Evolutionary conservation across 2,888 invertebrate species (phyloP), one percentile per base, ranked within the genome.

Genomic region (Corbicula japonica): DNA sequence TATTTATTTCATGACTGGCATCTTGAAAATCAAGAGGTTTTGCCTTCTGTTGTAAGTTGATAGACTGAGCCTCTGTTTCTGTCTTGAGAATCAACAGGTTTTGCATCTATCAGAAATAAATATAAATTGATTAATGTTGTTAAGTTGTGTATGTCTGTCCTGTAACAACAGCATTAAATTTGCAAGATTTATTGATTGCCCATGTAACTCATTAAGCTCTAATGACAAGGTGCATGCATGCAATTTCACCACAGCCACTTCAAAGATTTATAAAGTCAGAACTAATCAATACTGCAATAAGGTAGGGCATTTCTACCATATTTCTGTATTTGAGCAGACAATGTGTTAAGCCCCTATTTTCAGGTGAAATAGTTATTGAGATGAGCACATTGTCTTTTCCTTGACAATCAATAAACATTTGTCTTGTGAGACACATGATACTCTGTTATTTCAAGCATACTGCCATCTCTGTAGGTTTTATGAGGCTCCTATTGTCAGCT

Each of bases 381-480:
- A n/a, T n/a, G n/a, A n/a, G n/a, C n/a, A n/a, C 54, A 54, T 54
- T 54, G 54, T 54, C 32, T 30, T 23, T 58, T 58, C 58, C 34
- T 18, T 35, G 3, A 52, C 26, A 52, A 21, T 26, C 52, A 23
- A 26, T 52, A 21, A 12, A 12, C 23, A 58, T 58, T 58, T 18
- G 34, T 35, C 21, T n/a, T n/a, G 58, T 35, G 8, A 21, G 58
- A 35, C 28, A 58, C 35, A 35, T n/a, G 58, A 58, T 58, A 56
- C 32, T 30, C 6, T 18, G 34, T 32, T 2, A 8, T 56, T 52
- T 56, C 32, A 58, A 23, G 35, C 12, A 4, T 21, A 54, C 35
- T 58, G 58, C 23, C 30, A 15, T 58, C 58, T n/a, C 21, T 10
- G 2, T 58, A n/a, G n/a, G 58, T 35, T 58, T 58, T 58, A 58